Evolutionary conservation across 1,140 invertebrate genomes (phyloP).

Genomic region (Bombus superbus): DNA sequence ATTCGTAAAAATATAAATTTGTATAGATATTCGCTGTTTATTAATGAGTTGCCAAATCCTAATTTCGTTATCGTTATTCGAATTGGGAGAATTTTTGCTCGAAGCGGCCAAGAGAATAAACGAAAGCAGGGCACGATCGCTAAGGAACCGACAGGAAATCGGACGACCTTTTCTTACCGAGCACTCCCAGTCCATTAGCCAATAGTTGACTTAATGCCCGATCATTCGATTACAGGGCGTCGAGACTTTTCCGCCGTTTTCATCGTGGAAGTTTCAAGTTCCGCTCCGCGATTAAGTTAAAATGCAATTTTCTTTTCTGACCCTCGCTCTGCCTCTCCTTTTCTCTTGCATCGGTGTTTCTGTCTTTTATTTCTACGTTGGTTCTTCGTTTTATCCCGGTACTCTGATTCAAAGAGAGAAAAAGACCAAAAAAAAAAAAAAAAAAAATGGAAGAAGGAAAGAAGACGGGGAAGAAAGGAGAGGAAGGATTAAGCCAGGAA

Average conservation of each 20-base stretch:
- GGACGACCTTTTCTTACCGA: constrained; percentile 51
- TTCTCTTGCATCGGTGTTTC: not conserved
- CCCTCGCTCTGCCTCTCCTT: too few relatives aligned
- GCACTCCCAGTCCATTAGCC: constrained; percentile 64
- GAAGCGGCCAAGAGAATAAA: constrained; percentile 28
- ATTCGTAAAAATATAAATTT: too few relatives aligned
- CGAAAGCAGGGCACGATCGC: constrained; percentile 4
- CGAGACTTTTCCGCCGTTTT: constrained; percentile 61
- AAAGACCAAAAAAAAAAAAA: not conserved
- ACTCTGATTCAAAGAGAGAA: constrained; percentile 20
- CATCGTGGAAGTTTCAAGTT: constrained; percentile 64
- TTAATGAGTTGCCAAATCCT: not conserved
- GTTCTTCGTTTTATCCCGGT: not conserved
- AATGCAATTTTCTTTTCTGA: constrained; percentile 63
- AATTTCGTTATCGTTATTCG: constrained; percentile 14
- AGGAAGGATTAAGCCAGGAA: constrained; percentile 35
- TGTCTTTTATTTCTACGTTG: not conserved
- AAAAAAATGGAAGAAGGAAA: not conserved
- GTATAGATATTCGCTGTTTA: not conserved
- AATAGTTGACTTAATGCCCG: constrained; percentile 67
- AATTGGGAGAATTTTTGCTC: constrained; percentile 26
- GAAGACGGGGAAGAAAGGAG: not conserved
- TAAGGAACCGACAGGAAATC: constrained; percentile 38
- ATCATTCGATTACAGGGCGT: constrained; percentile 67
- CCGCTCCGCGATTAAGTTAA: constrained; percentile 65